phyloP scores from a whole-genome alignment of 2,888 invertebrate genomes.

The Glyphotaelius pellucidus region DNA sequence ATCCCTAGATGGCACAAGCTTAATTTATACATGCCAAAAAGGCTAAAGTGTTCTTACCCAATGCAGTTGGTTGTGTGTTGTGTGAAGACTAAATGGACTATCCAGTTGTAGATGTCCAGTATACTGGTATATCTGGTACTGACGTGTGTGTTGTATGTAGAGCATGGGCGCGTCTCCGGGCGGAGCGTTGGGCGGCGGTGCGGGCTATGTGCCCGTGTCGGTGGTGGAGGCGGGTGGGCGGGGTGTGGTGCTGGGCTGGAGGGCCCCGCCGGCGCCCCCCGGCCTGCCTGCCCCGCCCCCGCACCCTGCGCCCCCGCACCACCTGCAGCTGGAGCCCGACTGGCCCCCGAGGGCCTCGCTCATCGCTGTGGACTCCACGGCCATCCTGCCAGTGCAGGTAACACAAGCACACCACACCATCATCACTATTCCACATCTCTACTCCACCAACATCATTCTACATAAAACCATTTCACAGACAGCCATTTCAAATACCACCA shows the following conservation, averaged over 20 bases:
- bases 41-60: too few species aligned
- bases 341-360: slow-evolving; percentile 64
- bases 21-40: too few species aligned
- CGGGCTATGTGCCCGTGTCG: slow-evolving; percentile 91
- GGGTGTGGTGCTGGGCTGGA: slow-evolving; percentile 81
- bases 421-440: background rate
- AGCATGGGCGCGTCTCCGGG: slow-evolving; percentile 72
- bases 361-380: slow-evolving; percentile 64
- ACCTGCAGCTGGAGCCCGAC: slow-evolving; percentile 70
- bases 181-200: slow-evolving; percentile 66
- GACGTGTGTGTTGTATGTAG: slow-evolving; percentile 72
- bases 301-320: slow-evolving; percentile 53
- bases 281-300: slow-evolving; percentile 70
- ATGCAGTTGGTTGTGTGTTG: background rate
- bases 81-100: background rate
- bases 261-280: slow-evolving; percentile 73
- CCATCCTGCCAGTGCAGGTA: slow-evolving; percentile 65
- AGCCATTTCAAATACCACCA: too few species aligned
- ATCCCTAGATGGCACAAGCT: too few species aligned
- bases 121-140: background rate
- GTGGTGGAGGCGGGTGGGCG: slow-evolving; percentile 91
- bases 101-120: background rate
- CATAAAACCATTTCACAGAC: too few species aligned
- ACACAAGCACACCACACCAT: background rate
- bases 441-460: too few species aligned